Conservation (phyloP, 2,113 vertebrate genomes). For the Tychaedon coryphoeus region DNA sequence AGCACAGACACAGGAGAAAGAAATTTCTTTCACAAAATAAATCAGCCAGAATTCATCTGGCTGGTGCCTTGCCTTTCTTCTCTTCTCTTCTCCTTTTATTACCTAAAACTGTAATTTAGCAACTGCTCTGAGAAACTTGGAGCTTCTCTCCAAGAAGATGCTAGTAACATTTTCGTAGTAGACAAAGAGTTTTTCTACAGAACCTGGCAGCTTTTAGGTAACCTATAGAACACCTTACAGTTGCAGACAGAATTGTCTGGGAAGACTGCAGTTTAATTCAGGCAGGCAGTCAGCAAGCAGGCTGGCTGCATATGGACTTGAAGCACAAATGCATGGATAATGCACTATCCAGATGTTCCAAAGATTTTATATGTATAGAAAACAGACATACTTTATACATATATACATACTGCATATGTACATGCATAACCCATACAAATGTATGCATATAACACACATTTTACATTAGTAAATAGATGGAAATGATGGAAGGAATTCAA, state of each 20-base stretch:
- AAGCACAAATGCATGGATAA: background rate
- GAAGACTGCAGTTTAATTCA: background rate
- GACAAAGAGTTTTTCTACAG: conserved; percentile 1
- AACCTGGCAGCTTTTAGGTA: background rate
- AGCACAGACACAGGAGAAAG: background rate
- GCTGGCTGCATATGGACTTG: background rate
- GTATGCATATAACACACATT: background rate
- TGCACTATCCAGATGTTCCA: conserved; percentile 8
- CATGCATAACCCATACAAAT: background rate
- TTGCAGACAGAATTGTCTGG: background rate
- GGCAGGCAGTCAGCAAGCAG: background rate
- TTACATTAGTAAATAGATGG: conserved; percentile 7
- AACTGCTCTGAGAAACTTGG: background rate
- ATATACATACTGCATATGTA: background rate
- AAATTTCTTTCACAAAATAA: background rate
- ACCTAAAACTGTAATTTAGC: background rate
- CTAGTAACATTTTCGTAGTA: background rate
- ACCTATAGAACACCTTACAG: background rate
- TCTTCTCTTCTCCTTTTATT: background rate
- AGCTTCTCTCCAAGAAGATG: background rate
- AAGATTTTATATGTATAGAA: background rate
- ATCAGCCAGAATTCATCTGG: background rate
- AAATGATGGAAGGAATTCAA: conserved; percentile 4
- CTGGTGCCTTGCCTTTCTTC: background rate
- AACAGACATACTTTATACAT: background rate